A percentile compares a stretch with the other conserved stretches of the same genome.
Conservation (phyloP, 2,888 invertebrate genomes). For the Subacronicta megacephala region DNA sequence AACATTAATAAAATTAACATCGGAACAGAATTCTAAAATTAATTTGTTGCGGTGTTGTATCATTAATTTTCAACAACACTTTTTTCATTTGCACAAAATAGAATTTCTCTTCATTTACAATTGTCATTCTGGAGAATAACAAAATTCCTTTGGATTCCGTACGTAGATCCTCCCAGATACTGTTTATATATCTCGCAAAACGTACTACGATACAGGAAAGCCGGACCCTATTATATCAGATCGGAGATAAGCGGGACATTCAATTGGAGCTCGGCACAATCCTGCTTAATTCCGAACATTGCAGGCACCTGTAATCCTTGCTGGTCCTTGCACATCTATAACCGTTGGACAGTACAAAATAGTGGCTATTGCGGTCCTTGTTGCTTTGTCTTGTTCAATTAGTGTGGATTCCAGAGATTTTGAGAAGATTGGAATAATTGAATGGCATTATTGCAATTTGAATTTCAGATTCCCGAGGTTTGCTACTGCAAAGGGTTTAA, state of each 20-base stretch:
- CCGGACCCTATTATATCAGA: conserved; percentile 36
- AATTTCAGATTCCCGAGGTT: background rate
- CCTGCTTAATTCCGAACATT: conserved; percentile 36
- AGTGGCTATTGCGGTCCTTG: conserved; percentile 12
- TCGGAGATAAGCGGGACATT: conserved; percentile 44
- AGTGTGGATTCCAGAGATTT: conserved; percentile 7
- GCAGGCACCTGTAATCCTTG: conserved; percentile 61
- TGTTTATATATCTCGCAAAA: conserved; percentile 12
- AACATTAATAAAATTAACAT: no score
- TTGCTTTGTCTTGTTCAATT: conserved; percentile 47
- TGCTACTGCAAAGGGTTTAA: no score
- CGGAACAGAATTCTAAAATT: no score
- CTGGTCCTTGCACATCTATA: conserved; percentile 22
- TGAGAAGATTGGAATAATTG: background rate
- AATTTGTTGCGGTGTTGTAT: no score
- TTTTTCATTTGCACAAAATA: no score
- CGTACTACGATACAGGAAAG: conserved; percentile 24
- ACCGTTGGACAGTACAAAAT: conserved; percentile 14
- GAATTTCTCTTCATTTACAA: no score
- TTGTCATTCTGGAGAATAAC: no score
- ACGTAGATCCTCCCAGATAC: background rate
- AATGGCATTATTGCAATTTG: conserved; percentile 10
- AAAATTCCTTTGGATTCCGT: background rate
- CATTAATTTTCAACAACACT: no score
- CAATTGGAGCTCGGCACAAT: conserved; percentile 78